These are phyloP conservation scores for Apotomis turbidana DNA, from an alignment of 2,888 invertebrate genomes.

Conservation along the genomic window DNA sequence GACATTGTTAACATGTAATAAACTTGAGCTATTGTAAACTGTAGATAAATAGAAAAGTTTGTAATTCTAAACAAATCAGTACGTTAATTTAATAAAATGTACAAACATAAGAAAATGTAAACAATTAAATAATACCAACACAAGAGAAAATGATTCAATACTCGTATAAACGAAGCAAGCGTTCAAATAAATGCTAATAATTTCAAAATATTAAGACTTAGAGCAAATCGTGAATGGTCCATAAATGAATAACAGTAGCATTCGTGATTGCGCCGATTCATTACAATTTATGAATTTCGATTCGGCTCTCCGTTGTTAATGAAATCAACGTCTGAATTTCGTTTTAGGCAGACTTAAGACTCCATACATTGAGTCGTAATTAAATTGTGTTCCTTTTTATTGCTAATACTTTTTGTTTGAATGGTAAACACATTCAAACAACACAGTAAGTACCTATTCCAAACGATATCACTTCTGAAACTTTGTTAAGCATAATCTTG, in stretches of 20 bases:
- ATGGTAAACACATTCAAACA: background rate
- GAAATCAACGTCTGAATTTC: slow-evolving; percentile 27
- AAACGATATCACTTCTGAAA: slow-evolving; percentile 19
- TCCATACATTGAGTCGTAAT: slow-evolving; percentile 16
- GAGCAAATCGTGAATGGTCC: slow-evolving; percentile 20
- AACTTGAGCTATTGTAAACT: background rate
- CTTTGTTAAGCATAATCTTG: slow-evolving; percentile 18
- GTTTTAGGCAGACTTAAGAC: slow-evolving; percentile 1
- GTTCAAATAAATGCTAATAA: slow-evolving; percentile 19
- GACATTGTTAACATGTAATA: background rate
- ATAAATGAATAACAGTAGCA: slow-evolving; percentile 17
- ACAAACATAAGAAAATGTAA: too few species aligned
- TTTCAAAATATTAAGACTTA: slow-evolving; percentile 13
- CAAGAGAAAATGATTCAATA: slow-evolving; percentile 8
- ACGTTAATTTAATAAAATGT: too few species aligned
- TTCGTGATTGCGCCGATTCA: slow-evolving; percentile 28
- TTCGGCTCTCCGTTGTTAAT: slow-evolving; percentile 24
- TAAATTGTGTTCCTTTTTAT: slow-evolving; percentile 6
- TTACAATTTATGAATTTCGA: slow-evolving; percentile 34
- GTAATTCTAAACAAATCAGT: too few species aligned
- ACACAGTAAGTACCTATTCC: background rate
- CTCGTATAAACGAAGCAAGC: slow-evolving; percentile 4
- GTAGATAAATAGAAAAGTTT: background rate
- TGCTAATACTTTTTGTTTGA: slow-evolving; percentile 2
- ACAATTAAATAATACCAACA: background rate